phyloP scores from a whole-genome alignment of 2,113 vertebrate genomes.

The Chaetops frenatus region DNA sequence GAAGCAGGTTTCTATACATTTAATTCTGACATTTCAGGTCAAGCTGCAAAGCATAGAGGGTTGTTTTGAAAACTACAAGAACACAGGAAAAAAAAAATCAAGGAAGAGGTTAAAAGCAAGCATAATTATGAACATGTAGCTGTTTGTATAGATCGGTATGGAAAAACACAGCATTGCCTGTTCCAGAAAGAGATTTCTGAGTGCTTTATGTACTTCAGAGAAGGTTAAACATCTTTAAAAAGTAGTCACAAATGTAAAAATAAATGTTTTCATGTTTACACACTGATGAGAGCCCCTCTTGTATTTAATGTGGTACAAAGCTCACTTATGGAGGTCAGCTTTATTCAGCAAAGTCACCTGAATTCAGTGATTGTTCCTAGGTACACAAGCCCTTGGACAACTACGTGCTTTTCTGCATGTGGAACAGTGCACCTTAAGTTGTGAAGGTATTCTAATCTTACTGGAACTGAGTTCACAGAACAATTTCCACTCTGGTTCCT shows the following conservation, averaged over 20 bases:
- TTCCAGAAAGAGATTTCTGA: not conserved
- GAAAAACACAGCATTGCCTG: not conserved
- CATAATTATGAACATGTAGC: not conserved
- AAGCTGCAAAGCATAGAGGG: not conserved
- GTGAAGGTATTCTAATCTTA: not conserved
- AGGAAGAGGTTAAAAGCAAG: not conserved
- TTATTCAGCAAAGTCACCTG: not conserved
- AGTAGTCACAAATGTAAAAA: not conserved
- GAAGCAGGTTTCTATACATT: not conserved
- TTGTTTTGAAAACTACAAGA: not conserved
- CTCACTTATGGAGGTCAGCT: not conserved
- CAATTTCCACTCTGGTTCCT: not conserved
- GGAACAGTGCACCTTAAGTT: not conserved
- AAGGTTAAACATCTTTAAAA: not conserved
- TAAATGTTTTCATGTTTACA: not conserved
- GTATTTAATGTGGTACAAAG: not conserved
- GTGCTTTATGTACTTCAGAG: not conserved
- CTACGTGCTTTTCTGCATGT: fast-evolving
- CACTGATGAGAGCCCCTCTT: not conserved
- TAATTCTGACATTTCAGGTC: not conserved
- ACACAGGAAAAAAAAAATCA: not conserved
- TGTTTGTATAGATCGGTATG: not conserved
- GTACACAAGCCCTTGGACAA: not conserved
- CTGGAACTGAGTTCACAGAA: not conserved
- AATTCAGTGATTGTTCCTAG: not conserved